phyloP scores from a whole-genome alignment of 2,888 invertebrate genomes.

The Pyrrhia umbra region DNA sequence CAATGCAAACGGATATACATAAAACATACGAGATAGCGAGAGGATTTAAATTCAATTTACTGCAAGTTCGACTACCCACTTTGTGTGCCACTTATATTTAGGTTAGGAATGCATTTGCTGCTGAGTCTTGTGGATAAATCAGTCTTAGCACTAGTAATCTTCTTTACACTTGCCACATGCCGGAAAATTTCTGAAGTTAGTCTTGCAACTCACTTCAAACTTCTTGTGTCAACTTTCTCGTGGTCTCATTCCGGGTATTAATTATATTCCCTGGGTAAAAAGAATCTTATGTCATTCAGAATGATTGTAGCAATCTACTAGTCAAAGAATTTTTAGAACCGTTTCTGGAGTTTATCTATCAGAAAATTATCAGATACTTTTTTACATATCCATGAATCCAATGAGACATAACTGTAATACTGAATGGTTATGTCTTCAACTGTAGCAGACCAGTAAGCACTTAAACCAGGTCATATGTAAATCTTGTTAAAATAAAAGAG shows the following conservation, averaged over 20 bases:
- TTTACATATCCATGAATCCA: no score
- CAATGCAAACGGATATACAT: slow-evolving; percentile 55
- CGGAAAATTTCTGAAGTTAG: slow-evolving; percentile 4
- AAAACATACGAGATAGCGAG: slow-evolving; percentile 49
- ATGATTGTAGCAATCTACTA: no score
- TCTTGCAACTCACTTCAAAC: slow-evolving; percentile 15
- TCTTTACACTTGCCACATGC: slow-evolving; percentile 25
- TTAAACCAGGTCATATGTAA: slow-evolving; percentile 11
- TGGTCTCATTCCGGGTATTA: neutral
- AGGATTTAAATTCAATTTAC: slow-evolving; percentile 59
- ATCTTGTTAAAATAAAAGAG: slow-evolving; percentile 27
- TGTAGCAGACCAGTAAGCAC: neutral
- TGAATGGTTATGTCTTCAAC: neutral
- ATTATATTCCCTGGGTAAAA: neutral
- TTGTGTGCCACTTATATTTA: slow-evolving; percentile 45
- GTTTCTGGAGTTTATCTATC: no score
- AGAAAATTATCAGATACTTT: neutral
- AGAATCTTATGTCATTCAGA: neutral
- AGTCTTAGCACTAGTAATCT: slow-evolving; percentile 37
- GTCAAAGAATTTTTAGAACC: no score
- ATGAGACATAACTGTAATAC: no score
- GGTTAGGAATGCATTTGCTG: slow-evolving; percentile 52
- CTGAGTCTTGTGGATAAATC: slow-evolving; percentile 40
- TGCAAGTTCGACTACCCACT: slow-evolving; percentile 52
- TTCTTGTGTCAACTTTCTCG: neutral